Base-by-base conservation (phyloP, 2,888 invertebrate genomes). In the Tetramorium bicarinatum region DNA sequence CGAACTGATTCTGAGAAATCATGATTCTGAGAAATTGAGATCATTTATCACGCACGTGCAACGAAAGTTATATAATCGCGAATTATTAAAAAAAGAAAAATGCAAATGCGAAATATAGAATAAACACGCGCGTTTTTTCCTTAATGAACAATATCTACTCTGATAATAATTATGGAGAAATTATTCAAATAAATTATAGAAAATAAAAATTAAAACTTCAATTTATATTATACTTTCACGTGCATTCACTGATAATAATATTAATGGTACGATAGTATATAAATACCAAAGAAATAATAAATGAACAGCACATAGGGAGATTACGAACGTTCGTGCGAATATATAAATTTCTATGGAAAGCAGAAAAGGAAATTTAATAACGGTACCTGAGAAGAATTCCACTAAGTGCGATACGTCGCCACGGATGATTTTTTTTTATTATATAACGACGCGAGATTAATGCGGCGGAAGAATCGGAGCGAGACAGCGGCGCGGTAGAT, bases 401-500 rank as follows among this genome's bases (percentile, higher is more conserved):
- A n/a, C 9, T 11, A 29, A 66, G 13, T 11, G 54, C 18, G 76
- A 52, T 49, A 47, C 38, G 34, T 62, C 75, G 18, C 52, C 41
- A 67, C 15, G 54, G 34, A 0, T 59, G 13, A 71, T 47, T 79
- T 80, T 47, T 66, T 66, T 67, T 47, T 29, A 25, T 25, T 25
- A 25, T 25, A 61, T 25, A 76, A 75, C 56, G 44, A 82, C 47
- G 47, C 18, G 64, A 84, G 76, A 84, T 84, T 84, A 82, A 82
- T 84, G 64, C 18, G 61, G 38, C 25, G 84, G 77, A 38, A 66
- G 72, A 77, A 83, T 81, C 72, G 56, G 59, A 61, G 54, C 54
- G 54, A 38, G 69, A 56, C 69, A 80, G 49, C 49, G 25, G 49
- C 44, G 52, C 49, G 66, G 71, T 62, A 56, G 67, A 66, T 62